A percentile compares a stretch with the other conserved stretches of the same genome.
These are phyloP conservation scores for Gallinago media DNA, from an alignment of 2,113 vertebrate species.

Conservation along the genomic window DNA sequence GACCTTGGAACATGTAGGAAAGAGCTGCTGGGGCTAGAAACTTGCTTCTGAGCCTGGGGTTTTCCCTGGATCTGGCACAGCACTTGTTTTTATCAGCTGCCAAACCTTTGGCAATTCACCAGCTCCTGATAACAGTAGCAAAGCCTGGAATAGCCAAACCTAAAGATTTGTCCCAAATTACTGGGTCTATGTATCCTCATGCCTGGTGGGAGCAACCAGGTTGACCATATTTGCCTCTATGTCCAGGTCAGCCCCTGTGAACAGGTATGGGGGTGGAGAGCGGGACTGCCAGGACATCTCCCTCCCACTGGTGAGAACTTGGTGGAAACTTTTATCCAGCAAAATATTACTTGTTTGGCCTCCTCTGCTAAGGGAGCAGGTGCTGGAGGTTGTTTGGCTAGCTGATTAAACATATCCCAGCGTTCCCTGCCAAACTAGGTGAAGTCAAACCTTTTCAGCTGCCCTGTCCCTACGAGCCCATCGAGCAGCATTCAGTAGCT, in stretches of 20 bases:
- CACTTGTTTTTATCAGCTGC: neutral
- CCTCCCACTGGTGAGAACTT: neutral
- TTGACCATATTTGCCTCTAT: neutral
- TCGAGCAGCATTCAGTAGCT: neutral
- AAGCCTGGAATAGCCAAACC: neutral
- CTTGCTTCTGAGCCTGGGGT: neutral
- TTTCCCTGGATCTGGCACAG: constrained; percentile 22
- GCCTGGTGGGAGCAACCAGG: neutral
- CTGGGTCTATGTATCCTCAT: neutral
- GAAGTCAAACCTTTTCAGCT: neutral
- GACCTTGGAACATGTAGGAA: neutral
- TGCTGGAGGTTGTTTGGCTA: constrained; percentile 39
- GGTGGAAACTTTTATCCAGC: neutral
- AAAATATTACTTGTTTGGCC: neutral
- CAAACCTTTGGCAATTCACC: constrained; percentile 26
- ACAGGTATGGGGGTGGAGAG: neutral
- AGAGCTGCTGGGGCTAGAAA: neutral
- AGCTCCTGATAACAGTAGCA: neutral
- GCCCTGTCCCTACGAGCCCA: neutral
- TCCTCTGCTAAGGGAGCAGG: neutral
- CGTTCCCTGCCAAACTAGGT: neutral
- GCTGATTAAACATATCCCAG: constrained; percentile 36
- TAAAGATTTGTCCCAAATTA: neutral
- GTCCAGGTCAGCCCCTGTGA: neutral
- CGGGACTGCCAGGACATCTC: neutral